Evolutionary conservation across 1,140 invertebrate species (phyloP), one percentile per base, ranked within the genome.

Genomic region (Brachionus rubens): DNA sequence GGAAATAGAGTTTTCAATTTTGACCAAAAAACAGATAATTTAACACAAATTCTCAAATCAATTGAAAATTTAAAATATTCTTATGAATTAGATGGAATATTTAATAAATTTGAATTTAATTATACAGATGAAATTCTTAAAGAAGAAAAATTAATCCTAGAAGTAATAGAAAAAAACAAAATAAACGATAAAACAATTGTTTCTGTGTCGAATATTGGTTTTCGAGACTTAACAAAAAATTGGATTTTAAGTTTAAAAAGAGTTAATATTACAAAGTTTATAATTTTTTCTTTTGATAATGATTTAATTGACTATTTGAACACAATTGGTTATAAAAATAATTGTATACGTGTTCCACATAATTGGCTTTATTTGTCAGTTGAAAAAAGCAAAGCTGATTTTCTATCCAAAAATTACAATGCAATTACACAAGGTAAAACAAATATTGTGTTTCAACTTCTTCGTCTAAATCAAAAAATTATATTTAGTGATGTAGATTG

Each of bases 281-380:
- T 54, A 4, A 54, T 54, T 26, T 54, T 54, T 54, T 54, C 50
- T 26, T 54, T 54, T 26, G 50, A 54, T 14, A 21, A 54, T 28
- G 50, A 54, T 1, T 54, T 54, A 28, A 28, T 26, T 5, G 24
- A 30, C 19, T 54, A 30, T 26, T 54, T 54, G 30, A 54, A 14
- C 30, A 10, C 19, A 24, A 54, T 28, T 28, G 50, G 50, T 9
- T 54, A 54, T 28, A 54, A 54, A 26, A n/a, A 54, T 12, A 54
- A 54, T 54, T 21, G 26, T 24, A 3, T 54, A 12, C 14, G 4
- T 12, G 14, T 54, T 28, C 50, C 50, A 5, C 26, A 26, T 3
- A 21, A 26, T 26, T 54, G 50, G 50, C 7, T 54, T 2, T 26
- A 54, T 28, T 6, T 6, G 2, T 54, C 50, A 19, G 50, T 54